These are phyloP conservation scores for Hestina assimilis DNA, from an alignment of 1,140 invertebrate genomes.

Conservation along the genomic window DNA sequence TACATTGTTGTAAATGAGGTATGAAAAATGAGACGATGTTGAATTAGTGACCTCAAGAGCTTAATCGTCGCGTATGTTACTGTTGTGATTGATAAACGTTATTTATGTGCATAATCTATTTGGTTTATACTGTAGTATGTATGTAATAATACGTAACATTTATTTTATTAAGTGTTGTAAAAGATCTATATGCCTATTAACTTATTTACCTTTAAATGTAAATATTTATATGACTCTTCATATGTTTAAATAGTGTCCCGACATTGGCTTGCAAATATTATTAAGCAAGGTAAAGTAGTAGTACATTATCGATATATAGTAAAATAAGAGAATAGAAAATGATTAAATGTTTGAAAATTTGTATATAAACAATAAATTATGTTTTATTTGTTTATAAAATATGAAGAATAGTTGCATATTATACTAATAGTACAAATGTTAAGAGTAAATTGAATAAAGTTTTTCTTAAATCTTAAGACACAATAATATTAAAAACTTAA, in stretches of 20 bases:
- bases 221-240: background rate
- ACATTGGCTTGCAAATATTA: background rate
- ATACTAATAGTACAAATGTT: slow-evolving; percentile 1
- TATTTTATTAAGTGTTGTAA: background rate
- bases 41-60: slow-evolving; percentile 52
- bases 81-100: slow-evolving; percentile 15
- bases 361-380: slow-evolving; percentile 8
- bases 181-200: background rate
- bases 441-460: background rate
- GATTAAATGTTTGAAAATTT: too few relatives aligned
- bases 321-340: background rate
- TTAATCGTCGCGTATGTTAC: slow-evolving; percentile 29
- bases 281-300: background rate
- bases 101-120: background rate
- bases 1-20: slow-evolving; percentile 5
- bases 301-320: too few relatives aligned
- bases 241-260: background rate
- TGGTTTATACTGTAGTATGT: too few relatives aligned
- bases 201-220: background rate
- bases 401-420: background rate
- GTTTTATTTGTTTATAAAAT: slow-evolving; percentile 1
- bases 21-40: slow-evolving; percentile 7
- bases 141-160: too few relatives aligned
- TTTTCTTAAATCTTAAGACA: background rate
- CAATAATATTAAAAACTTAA: background rate